Percentiles rank a stretch among this genome's conserved stretches.
Evolutionary conservation across 1,140 invertebrate species (phyloP).

Genomic region (Odontomachus brunneus): DNA sequence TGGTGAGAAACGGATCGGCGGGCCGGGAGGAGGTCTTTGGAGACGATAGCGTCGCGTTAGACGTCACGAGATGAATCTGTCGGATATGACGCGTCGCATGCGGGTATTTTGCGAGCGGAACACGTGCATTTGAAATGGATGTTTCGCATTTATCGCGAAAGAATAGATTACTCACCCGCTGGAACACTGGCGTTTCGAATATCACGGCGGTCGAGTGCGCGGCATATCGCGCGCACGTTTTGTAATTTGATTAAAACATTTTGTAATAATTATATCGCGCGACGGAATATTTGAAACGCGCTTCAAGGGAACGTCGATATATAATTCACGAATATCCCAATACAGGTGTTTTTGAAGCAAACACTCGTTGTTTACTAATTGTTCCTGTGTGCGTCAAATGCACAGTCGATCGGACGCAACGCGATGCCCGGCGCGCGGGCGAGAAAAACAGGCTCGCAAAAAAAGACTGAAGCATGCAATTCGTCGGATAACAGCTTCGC

Average conservation of each 20-base stretch:
- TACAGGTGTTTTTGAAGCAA: not conserved
- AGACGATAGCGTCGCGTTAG: not conserved
- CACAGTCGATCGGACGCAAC: not conserved
- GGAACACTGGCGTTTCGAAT: too few species aligned
- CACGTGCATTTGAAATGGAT: too few species aligned
- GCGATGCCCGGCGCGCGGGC: too few species aligned
- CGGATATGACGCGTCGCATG: too few species aligned
- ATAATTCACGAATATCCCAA: not conserved
- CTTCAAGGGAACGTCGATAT: not conserved
- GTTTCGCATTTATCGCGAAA: too few species aligned
- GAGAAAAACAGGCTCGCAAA: not conserved
- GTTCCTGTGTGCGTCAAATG: not conserved
- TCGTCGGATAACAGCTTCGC: constrained; percentile 31
- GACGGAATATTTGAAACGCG: not conserved
- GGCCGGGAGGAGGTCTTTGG: not conserved
- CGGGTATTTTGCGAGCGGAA: too few species aligned
- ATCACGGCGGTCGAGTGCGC: too few species aligned
- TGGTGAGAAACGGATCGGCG: not conserved
- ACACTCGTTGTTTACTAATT: not conserved
- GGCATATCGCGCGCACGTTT: too few species aligned
- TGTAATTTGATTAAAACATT: not conserved
- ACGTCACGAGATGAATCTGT: too few species aligned
- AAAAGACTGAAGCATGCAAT: constrained; percentile 3
- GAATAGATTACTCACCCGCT: too few species aligned
- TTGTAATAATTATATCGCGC: constrained; percentile 10